A percentile compares a stretch with the other conserved stretches of the same genome.
phyloP scores from a whole-genome alignment of 1,140 invertebrate species.

The Cyphomyrmex costatus region DNA sequence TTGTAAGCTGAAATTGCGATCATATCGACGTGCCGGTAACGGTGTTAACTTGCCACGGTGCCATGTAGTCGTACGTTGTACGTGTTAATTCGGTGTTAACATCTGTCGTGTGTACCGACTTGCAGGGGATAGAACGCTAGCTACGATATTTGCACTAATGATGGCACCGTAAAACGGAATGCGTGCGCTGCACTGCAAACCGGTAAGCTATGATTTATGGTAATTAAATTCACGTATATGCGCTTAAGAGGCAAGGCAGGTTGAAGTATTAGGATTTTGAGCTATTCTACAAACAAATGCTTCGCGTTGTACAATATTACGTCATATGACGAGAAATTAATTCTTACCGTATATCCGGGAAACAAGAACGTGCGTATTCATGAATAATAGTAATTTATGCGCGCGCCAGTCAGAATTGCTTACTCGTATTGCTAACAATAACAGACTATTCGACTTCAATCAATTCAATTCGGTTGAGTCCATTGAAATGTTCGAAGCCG shows the following conservation, averaged over 20 bases:
- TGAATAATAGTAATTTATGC: constrained; percentile 43
- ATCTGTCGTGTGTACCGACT: constrained; percentile 64
- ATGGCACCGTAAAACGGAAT: constrained; percentile 55
- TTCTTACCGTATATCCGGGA: constrained; percentile 13
- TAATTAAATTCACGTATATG: constrained; percentile 48
- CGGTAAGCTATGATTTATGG: constrained; percentile 43
- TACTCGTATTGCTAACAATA: constrained; percentile 26
- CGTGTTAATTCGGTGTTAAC: constrained; percentile 74
- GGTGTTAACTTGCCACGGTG: constrained; percentile 69
- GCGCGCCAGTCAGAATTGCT: constrained; percentile 25
- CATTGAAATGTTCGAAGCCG: constrained; percentile 34
- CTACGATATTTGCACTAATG: constrained; percentile 60
- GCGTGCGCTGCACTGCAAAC: constrained; percentile 3
- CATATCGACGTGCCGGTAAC: constrained; percentile 70
- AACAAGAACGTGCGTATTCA: constrained; percentile 17
- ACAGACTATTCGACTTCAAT: constrained; percentile 44
- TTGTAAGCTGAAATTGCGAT: constrained; percentile 77
- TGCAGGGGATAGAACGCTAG: constrained; percentile 38
- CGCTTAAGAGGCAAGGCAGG: constrained; percentile 1
- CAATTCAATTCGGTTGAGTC: constrained; percentile 36
- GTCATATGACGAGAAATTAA: not conserved
- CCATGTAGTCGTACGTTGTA: constrained; percentile 45
- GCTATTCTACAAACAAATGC: not conserved
- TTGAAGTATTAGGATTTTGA: not conserved
- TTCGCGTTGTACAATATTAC: not conserved